These are phyloP conservation scores for Rhynchonema sp. DNA, from an alignment of 2,888 invertebrate genomes.

Conservation along the genomic window DNA sequence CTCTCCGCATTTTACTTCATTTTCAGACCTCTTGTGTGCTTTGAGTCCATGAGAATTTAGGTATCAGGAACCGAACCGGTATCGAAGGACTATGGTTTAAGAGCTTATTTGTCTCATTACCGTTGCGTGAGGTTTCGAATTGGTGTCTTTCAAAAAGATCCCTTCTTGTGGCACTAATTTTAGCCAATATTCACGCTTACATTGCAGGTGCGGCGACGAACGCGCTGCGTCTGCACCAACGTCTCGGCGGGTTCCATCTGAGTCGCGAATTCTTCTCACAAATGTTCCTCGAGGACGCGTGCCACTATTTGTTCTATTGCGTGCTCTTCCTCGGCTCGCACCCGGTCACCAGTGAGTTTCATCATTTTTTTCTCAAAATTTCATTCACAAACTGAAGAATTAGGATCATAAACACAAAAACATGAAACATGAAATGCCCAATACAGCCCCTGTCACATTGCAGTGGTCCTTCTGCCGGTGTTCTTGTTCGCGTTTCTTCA, in stretches of 20 bases:
- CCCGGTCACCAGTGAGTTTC: constrained; percentile 59
- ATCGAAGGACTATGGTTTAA: no score
- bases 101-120: neutral
- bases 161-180: neutral
- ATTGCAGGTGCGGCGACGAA: constrained; percentile 61
- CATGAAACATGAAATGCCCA: no score
- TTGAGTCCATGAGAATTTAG: neutral
- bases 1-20: neutral
- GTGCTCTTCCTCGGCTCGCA: constrained; percentile 74
- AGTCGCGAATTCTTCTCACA: constrained; percentile 59
- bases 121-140: neutral
- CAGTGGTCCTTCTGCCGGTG: constrained; percentile 74
- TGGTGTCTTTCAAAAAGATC: neutral
- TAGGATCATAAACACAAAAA: no score
- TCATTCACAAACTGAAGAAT: no score
- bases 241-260: constrained; percentile 51
- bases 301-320: constrained; percentile 86
- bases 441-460: neutral
- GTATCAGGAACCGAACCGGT: no score
- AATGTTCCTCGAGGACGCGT: constrained; percentile 63
- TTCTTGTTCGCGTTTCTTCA: constrained; percentile 77
- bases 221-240: constrained; percentile 78
- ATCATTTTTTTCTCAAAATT: no score
- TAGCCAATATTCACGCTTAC: no score
- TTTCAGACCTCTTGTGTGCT: no score